Conservation (phyloP, 1,140 invertebrate genomes). For the Lutraria rhynchaena region DNA sequence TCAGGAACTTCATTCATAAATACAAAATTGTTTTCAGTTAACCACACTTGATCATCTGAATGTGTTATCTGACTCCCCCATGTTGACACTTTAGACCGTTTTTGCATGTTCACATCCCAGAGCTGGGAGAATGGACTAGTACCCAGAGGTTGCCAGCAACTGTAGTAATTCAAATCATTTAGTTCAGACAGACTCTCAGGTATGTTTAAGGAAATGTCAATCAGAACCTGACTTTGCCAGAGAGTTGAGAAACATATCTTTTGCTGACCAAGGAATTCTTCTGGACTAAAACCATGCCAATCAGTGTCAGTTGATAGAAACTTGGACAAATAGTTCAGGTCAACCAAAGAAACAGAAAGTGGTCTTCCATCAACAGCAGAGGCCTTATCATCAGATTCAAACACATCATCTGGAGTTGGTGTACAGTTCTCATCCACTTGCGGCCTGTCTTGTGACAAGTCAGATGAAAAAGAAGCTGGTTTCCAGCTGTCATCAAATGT, state of each 20-base stretch:
- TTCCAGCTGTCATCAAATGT: background rate
- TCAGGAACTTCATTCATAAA: constrained; percentile 17
- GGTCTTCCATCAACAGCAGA: background rate
- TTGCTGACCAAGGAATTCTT: constrained; percentile 12
- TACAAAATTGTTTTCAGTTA: constrained; percentile 38
- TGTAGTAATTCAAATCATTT: constrained; percentile 4
- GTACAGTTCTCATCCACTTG: constrained; percentile 32
- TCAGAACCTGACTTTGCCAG: constrained; percentile 50
- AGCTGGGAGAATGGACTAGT: constrained; percentile 57
- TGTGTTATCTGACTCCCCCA: constrained; percentile 30
- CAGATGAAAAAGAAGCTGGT: background rate
- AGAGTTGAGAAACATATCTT: constrained; percentile 3
- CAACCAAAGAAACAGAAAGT: constrained; percentile 39
- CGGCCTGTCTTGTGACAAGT: background rate
- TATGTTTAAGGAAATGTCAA: constrained; percentile 22
- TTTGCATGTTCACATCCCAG: constrained; percentile 70
- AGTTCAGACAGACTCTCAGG: constrained; percentile 5
- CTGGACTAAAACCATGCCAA: constrained; percentile 36
- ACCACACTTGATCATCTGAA: constrained; percentile 35
- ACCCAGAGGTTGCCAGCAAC: constrained; percentile 43
- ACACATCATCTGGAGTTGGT: constrained; percentile 43
- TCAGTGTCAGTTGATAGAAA: constrained; percentile 17
- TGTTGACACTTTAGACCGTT: constrained; percentile 51
- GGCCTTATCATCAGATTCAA: background rate
- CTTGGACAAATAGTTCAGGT: constrained; percentile 47